These are phyloP conservation scores for Autographa pulchrina DNA, from an alignment of 2,888 invertebrate species.

Conservation along the genomic window DNA sequence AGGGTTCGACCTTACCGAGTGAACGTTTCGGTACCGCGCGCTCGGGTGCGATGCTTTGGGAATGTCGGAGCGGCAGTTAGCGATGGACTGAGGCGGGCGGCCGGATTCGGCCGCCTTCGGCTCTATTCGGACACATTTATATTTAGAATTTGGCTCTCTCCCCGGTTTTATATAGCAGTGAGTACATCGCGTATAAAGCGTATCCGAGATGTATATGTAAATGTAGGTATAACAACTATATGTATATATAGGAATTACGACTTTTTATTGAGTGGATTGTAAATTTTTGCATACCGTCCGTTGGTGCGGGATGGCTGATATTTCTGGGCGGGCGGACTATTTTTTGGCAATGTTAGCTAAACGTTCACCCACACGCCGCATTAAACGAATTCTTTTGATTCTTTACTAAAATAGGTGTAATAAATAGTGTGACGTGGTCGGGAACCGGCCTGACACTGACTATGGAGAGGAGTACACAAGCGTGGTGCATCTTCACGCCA, in stretches of 20 bases:
- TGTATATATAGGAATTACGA: conserved; percentile 88
- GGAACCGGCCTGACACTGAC: conserved; percentile 23
- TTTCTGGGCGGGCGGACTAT: conserved; percentile 73
- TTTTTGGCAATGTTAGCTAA: conserved; percentile 69
- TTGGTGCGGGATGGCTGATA: conserved; percentile 69
- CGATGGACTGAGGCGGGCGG: conserved; percentile 88
- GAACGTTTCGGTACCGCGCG: conserved; percentile 82
- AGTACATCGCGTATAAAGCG: conserved; percentile 88
- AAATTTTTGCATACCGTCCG: conserved; percentile 83
- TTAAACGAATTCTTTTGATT: conserved; percentile 56
- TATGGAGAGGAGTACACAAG: conserved; percentile 8
- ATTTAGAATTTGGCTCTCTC: conserved; percentile 91
- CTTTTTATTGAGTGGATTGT: conserved; percentile 87
- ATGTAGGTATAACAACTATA: conserved; percentile 67
- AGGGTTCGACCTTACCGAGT: conserved; percentile 79
- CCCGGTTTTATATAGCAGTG: conserved; percentile 90
- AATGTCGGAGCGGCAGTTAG: conserved; percentile 85
- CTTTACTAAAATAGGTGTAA: conserved; percentile 57
- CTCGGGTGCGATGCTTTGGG: conserved; percentile 80
- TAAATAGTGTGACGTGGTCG: conserved; percentile 40
- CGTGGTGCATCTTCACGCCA: conserved; percentile 13
- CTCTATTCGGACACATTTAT: conserved; percentile 86
- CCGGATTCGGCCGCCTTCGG: conserved; percentile 83
- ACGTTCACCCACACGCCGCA: conserved; percentile 67
- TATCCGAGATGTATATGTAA: conserved; percentile 86